Conservation (phyloP, 92 coral and sea anemone species). For the Blastomussa wellsi region DNA sequence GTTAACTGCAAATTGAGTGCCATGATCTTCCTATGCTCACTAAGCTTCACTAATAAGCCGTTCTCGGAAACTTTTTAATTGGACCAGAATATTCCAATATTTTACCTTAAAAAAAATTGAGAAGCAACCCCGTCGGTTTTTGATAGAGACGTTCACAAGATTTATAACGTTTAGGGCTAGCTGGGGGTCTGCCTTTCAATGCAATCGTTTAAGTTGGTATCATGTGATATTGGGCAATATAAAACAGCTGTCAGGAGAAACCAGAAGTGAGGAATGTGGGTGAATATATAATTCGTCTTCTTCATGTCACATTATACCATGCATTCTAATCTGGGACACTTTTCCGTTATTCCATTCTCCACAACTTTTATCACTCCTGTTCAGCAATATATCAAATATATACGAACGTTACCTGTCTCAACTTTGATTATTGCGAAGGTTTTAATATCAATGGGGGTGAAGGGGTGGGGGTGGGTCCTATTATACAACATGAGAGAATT, state of each 20-base stretch:
- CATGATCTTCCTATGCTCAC: background rate
- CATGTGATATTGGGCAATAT: background rate
- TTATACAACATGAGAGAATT: too few relatives aligned
- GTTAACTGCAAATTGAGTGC: background rate
- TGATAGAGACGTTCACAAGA: background rate
- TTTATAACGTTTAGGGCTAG: background rate
- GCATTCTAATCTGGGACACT: background rate
- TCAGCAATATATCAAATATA: too few relatives aligned
- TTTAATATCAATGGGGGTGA: too few relatives aligned
- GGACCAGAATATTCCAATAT: too few relatives aligned
- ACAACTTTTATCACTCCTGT: background rate
- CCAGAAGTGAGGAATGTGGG: too few relatives aligned
- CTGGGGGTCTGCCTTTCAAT: background rate
- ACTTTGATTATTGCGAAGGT: too few relatives aligned
- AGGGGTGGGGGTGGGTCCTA: too few relatives aligned
- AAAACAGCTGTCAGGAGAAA: background rate
- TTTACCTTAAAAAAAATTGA: too few relatives aligned
- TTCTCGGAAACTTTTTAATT: too few relatives aligned
- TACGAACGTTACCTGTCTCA: background rate
- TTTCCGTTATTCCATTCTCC: background rate
- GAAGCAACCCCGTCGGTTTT: too few relatives aligned
- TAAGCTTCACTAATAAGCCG: background rate
- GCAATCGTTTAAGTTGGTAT: background rate
- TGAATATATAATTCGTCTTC: background rate
- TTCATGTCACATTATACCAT: background rate